Evolutionary conservation across 1,140 invertebrate genomes (phyloP), one percentile per base, ranked within the genome.

Genomic region (Nixonia krombeini): DNA sequence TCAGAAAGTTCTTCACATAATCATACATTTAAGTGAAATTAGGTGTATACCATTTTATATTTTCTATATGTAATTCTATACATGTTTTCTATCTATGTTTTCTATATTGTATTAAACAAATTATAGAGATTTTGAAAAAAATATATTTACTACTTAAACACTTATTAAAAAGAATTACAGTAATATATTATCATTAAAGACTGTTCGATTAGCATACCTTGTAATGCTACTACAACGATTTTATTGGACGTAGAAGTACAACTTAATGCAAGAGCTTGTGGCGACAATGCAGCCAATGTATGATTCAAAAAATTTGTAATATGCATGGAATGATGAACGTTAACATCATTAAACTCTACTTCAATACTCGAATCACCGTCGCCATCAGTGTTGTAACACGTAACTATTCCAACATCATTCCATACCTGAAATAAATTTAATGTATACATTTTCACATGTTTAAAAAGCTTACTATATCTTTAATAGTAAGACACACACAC

Each of bases 291-390:
- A 16, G 94, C 96, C 87, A 99, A 90, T 8, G 90, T 92, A 76
- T 93, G 91, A 65, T 89, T 88, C 4, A 91, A 83, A 73, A 91
- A 90, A 86, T 98, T 99, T 67, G 89, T 90, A 17, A 98, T 87
- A 80, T 97, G 93, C 74, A 98, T 90, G 4, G 93, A 89, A 83
- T 97, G 95, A 85, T 99, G 95, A 26, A 93, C 84, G n/a, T 90
- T 88, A 0, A 91, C 89, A 85, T 99, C 95, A 74, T 98, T 96
- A 85, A 99, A 99, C 78, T 98, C 95, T 6, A 98, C 92, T 81
- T 98, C 95, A 53, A 99, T 96, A 12, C 90, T 92, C 23, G 91
- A 91, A 10, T 93, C 90, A 46, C 88, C 87, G 18, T 86, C 87
- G 26, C 86, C 86, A 50, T 90, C 91, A 6, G 87, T 87, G 1